Evolutionary conservation across 2,113 vertebrate species (phyloP), one percentile per base, ranked within the genome.

Genomic region (Nothoprocta perdicaria): DNA sequence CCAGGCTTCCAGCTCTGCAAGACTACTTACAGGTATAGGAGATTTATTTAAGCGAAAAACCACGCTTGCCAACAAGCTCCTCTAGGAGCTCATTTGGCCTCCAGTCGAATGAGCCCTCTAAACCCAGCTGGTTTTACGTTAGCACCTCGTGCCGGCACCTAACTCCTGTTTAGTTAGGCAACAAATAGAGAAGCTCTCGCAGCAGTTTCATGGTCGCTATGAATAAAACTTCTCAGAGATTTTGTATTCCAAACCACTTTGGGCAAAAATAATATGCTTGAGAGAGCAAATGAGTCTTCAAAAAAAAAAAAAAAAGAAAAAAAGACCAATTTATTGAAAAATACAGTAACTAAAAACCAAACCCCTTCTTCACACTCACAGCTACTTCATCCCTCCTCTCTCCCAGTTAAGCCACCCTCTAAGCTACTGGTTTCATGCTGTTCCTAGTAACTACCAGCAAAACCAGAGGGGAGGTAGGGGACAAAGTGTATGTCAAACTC

Each of bases 21-120:
- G 68, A 94, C 74, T 92, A 86, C 89, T 92, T 92, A 87, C 87
- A 87, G 81, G 84, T 95, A 93, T 72, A 92, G 80, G 80, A 78
- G 57, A 89, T 92, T 86, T 94, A 86, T 80, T 80, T 78, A 73
- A 93, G 90, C 71, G 93, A 91, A 91, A 95, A 91, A 90, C 5
- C 46, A 81, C 84, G 79, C 94, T 94, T 95, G 89, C 92, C 95
- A 92, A 93, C 78, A 89, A 87, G 43, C 79, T 91, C 89, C 68
- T 72, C 85, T 12, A 88, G 88, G 91, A 91, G 90, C 76, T 65
- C 75, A 53, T 77, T 80, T 80, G 80, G 93, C 52, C 43, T 86
- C 41, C n/a, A 75, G 55, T 80, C 92, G 92, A 95, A 86, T 8
- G 13, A 0, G 2, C 9, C 0, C 58, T 92, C 50, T 62, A 89